Evolutionary conservation across 2,888 invertebrate genomes (phyloP).

Genomic region (Mimachlamys varia): DNA sequence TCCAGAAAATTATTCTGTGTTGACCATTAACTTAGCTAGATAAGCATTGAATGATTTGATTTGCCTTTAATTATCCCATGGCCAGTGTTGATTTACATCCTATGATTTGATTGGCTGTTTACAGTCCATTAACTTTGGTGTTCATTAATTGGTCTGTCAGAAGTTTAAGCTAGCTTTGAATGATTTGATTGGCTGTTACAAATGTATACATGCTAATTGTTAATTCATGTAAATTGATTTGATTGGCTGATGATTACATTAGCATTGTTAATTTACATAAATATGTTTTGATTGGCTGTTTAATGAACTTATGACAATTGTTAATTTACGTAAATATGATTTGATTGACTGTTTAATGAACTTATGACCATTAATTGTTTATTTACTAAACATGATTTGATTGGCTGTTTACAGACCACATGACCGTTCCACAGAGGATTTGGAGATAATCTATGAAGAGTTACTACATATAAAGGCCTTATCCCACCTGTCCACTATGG

Average conservation of each 20-base stretch:
- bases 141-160: background rate
- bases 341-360: background rate
- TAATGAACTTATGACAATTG: background rate
- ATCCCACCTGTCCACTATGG: slow-evolving; percentile 90
- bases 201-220: background rate
- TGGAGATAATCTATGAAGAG: slow-evolving; percentile 92
- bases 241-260: too few species aligned
- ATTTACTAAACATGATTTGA: background rate
- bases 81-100: too few species aligned
- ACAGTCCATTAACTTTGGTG: too few species aligned
- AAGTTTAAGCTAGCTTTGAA: background rate
- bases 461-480: slow-evolving; percentile 91
- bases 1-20: too few species aligned
- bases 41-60: too few species aligned
- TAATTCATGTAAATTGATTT: too few species aligned
- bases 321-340: background rate
- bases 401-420: slow-evolving; percentile 84
- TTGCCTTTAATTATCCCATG: too few species aligned
- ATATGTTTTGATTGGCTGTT: background rate
- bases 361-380: background rate
- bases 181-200: background rate
- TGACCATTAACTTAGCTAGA: too few species aligned
- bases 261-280: too few species aligned
- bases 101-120: too few species aligned
- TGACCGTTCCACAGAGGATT: slow-evolving; percentile 89